Evolutionary conservation across 2,113 vertebrate genomes (phyloP).

Genomic region (Geococcyx californianus): DNA sequence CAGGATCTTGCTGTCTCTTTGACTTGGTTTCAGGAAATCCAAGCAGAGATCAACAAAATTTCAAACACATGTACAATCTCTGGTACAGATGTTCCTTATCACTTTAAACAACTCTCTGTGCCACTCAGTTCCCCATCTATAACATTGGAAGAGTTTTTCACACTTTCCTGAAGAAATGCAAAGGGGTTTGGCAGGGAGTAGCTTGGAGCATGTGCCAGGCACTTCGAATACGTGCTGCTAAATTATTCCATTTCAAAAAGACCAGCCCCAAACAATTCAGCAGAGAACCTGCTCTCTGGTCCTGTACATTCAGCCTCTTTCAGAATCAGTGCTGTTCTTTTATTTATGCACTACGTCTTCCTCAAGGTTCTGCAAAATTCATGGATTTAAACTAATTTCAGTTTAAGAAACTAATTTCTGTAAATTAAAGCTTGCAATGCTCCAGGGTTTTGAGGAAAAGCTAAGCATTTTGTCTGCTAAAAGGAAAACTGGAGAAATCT

Average conservation of each 20-base stretch:
- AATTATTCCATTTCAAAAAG: not conserved
- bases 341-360: not conserved
- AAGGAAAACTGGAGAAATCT: not conserved
- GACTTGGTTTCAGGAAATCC: not conserved
- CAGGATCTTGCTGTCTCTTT: not conserved
- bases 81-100: not conserved
- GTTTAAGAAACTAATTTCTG: not conserved
- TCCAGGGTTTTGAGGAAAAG: not conserved
- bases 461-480: not conserved
- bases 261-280: not conserved
- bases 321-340: not conserved
- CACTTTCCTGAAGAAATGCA: not conserved
- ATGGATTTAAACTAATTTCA: not conserved
- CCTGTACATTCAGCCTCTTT: not conserved
- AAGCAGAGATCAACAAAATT: not conserved
- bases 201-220: not conserved
- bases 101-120: not conserved
- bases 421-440: not conserved
- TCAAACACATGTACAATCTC: not conserved
- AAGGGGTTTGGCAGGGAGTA: not conserved
- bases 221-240: not conserved
- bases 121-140: not conserved
- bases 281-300: not conserved
- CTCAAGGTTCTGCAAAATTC: not conserved
- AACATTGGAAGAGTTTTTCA: rapidly evolving